Percentiles rank a stretch among this genome's conserved stretches.
Conservation (phyloP, 2,888 invertebrate genomes). For the Protophormia terraenovae region DNA sequence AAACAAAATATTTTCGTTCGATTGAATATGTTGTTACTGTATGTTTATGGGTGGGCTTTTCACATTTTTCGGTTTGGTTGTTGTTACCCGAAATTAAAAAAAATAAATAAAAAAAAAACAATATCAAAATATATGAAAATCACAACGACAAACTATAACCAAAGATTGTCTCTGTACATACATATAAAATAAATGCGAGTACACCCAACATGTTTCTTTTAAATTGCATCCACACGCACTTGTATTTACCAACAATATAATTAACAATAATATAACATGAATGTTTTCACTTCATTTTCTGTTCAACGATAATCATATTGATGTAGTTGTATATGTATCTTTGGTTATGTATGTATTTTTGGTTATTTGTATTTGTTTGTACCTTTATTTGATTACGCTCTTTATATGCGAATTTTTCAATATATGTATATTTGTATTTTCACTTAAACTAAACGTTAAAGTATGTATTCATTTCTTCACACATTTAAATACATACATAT, state of each 20-base stretch:
- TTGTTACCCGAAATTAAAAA: slow-evolving; percentile 10
- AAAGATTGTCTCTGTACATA: slow-evolving; percentile 10
- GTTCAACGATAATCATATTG: slow-evolving; percentile 33
- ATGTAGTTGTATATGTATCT: background rate
- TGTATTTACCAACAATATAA: slow-evolving; percentile 53
- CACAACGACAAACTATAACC: slow-evolving; percentile 42
- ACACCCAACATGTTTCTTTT: slow-evolving; percentile 58
- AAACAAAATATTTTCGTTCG: slow-evolving; percentile 28
- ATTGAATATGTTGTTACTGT: slow-evolving; percentile 34
- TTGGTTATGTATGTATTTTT: background rate
- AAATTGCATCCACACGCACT: slow-evolving; percentile 66
- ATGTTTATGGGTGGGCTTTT: slow-evolving; percentile 64
- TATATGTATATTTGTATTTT: background rate
- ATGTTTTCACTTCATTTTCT: slow-evolving; percentile 54
- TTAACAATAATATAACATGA: no score
- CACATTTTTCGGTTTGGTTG: slow-evolving; percentile 34
- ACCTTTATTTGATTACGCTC: slow-evolving; percentile 14
- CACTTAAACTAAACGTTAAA: background rate
- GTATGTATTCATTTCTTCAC: background rate
- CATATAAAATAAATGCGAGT: background rate
- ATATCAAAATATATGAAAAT: slow-evolving; percentile 40
- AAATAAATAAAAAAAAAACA: background rate
- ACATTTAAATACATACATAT: no score
- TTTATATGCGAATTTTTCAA: background rate
- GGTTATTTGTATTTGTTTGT: background rate